A percentile compares a stretch with the other conserved stretches of the same genome.
Evolutionary conservation across 2,113 vertebrate genomes (phyloP).

Genomic region (Amphiprion percula): DNA sequence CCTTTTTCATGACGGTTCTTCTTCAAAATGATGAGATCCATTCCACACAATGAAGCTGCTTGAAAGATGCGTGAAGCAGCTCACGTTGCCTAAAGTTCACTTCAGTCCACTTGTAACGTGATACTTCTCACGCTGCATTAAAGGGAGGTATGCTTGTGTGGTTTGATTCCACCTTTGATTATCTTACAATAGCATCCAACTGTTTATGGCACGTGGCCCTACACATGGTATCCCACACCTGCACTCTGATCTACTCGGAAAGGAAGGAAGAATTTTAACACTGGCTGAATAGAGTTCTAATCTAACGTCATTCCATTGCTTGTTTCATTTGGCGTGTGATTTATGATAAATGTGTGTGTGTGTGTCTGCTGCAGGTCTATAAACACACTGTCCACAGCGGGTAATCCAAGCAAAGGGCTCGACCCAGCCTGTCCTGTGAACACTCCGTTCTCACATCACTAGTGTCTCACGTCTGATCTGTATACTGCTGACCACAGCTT

Average conservation of each 20-base stretch:
- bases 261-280: not conserved
- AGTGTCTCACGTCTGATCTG: conserved; percentile 1
- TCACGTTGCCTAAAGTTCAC: not conserved
- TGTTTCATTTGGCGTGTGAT: not conserved
- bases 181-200: not conserved
- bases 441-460: not conserved
- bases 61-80: conserved; percentile 2
- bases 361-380: conserved; percentile 34
- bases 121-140: no score
- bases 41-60: not conserved
- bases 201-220: no score
- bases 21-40: conserved; percentile 45
- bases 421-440: not conserved
- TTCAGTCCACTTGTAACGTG: no score
- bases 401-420: conserved; percentile 1
- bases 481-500: not conserved
- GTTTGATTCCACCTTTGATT: not conserved
- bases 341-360: not conserved
- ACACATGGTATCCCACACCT: no score
- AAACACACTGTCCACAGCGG: conserved; percentile 13
- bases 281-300: not conserved
- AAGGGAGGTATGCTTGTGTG: not conserved
- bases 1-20: conserved; percentile 59
- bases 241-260: not conserved
- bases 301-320: not conserved